Percentiles rank a stretch among this genome's conserved stretches.
Conservation (phyloP, 1,140 invertebrate species). For the Lasioglossum albipes region DNA sequence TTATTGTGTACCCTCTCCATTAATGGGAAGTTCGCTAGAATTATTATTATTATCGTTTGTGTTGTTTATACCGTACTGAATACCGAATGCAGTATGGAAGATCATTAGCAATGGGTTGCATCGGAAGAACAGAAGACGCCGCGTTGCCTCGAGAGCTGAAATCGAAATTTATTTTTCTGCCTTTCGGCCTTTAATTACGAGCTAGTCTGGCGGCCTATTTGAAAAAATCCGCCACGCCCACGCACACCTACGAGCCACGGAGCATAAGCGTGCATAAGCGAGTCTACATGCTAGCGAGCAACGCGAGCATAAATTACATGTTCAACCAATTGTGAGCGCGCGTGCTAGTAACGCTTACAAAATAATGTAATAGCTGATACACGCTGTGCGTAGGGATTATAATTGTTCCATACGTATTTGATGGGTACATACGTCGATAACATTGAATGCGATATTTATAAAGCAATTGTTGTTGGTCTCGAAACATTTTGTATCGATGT, state of each 20-base stretch:
- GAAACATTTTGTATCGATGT: too few relatives aligned
- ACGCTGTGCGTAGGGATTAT: not conserved
- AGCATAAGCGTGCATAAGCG: constrained; percentile 1
- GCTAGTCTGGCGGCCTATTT: constrained; percentile 37
- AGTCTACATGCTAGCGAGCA: constrained; percentile 15
- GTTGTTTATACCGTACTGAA: not conserved
- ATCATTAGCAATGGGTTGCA: not conserved
- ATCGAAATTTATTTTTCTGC: constrained; percentile 45
- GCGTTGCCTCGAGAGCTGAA: constrained; percentile 29
- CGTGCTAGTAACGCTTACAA: constrained; percentile 23
- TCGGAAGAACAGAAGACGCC: not conserved
- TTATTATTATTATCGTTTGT: not conserved
- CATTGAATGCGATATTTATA: too few relatives aligned
- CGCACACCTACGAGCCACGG: constrained; percentile 27
- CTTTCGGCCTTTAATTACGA: constrained; percentile 51
- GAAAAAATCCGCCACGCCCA: constrained; percentile 45
- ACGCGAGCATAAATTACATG: constrained; percentile 50
- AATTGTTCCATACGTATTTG: not conserved
- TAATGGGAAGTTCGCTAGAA: too few relatives aligned
- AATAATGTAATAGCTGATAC: constrained; percentile 8
- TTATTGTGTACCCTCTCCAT: too few relatives aligned
- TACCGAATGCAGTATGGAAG: not conserved
- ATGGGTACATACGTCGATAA: not conserved
- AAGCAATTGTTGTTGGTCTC: too few relatives aligned
- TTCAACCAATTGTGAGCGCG: constrained; percentile 30